phyloP scores from a whole-genome alignment of 1,140 invertebrate genomes.

The Anastatus disparis region DNA sequence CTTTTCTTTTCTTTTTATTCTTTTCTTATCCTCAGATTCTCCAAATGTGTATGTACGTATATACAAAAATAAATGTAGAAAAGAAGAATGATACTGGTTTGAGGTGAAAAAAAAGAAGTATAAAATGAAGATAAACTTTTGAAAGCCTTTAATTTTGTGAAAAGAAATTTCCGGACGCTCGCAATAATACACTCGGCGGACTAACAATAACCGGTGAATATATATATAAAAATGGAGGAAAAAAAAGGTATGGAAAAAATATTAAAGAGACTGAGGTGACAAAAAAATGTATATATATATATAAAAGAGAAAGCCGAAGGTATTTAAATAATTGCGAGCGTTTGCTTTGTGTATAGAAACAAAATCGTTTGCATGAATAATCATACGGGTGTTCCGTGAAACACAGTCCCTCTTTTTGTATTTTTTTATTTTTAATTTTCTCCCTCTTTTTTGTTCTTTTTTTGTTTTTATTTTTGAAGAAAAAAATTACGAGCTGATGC shows the following conservation, averaged over 20 bases:
- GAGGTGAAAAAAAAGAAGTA: not conserved
- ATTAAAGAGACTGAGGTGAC: not conserved
- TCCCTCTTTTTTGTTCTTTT: too few relatives aligned
- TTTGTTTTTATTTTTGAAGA: too few relatives aligned
- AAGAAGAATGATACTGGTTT: not conserved
- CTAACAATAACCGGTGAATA: too few relatives aligned
- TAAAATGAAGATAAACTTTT: not conserved
- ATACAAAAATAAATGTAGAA: not conserved
- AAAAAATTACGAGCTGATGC: not conserved
- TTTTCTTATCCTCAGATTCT: not conserved
- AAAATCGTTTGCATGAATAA: conserved; percentile 30
- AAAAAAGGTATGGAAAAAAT: not conserved
- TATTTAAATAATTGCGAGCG: conserved; percentile 28
- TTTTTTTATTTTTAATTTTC: too few relatives aligned
- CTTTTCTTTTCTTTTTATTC: too few relatives aligned
- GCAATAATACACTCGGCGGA: too few relatives aligned
- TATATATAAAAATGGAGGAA: conserved; percentile 11
- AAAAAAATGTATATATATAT: too few relatives aligned
- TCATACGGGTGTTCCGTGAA: too few relatives aligned
- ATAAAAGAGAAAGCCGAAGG: not conserved
- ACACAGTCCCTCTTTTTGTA: too few relatives aligned
- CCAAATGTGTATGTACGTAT: too few relatives aligned
- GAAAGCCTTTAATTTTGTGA: conserved; percentile 31
- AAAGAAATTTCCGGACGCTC: conserved; percentile 16
- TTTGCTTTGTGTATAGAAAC: conserved; percentile 12